phyloP scores from a whole-genome alignment of 1,140 invertebrate genomes.

The Pseudomyrmex sp. region DNA sequence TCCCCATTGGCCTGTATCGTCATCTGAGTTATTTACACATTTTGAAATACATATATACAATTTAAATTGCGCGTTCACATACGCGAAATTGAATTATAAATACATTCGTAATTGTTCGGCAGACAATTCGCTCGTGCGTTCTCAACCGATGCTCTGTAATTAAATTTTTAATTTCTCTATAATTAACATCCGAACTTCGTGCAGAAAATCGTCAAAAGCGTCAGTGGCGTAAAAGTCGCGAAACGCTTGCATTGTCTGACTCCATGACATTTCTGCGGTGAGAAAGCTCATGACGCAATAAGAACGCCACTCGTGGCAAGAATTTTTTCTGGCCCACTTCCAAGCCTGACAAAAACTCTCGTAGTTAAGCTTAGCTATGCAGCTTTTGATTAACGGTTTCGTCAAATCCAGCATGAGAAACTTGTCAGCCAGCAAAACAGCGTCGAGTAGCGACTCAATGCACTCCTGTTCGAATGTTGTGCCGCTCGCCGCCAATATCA shows the following conservation, averaged over 20 bases:
- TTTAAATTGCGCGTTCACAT: no score
- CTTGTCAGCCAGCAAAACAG: slow-evolving; percentile 88
- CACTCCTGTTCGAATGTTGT: slow-evolving; percentile 82
- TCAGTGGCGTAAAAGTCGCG: slow-evolving; percentile 74
- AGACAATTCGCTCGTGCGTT: no score
- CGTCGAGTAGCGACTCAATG: slow-evolving; percentile 88
- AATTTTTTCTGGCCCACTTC: slow-evolving; percentile 81
- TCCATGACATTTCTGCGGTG: slow-evolving; percentile 75
- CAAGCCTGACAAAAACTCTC: slow-evolving; percentile 82
- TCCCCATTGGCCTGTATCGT: no score
- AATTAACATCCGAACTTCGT: slow-evolving; percentile 79
- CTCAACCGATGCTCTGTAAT: neutral
- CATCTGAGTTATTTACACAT: no score
- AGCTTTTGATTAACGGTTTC: slow-evolving; percentile 83
- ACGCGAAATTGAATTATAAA: no score
- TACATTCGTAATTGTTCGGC: no score
- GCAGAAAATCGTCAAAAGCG: slow-evolving; percentile 79
- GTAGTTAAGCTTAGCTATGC: slow-evolving; percentile 78
- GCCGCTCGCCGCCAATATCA: slow-evolving; percentile 85
- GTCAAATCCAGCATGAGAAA: slow-evolving; percentile 88
- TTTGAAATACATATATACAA: no score
- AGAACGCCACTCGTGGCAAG: slow-evolving; percentile 76
- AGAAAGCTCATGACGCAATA: slow-evolving; percentile 83
- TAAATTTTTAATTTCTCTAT: slow-evolving; percentile 62
- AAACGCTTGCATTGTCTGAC: slow-evolving; percentile 78